Base-by-base conservation (phyloP, 2,797 vertebrate genomes). In the Coregonus sp. region DNA sequence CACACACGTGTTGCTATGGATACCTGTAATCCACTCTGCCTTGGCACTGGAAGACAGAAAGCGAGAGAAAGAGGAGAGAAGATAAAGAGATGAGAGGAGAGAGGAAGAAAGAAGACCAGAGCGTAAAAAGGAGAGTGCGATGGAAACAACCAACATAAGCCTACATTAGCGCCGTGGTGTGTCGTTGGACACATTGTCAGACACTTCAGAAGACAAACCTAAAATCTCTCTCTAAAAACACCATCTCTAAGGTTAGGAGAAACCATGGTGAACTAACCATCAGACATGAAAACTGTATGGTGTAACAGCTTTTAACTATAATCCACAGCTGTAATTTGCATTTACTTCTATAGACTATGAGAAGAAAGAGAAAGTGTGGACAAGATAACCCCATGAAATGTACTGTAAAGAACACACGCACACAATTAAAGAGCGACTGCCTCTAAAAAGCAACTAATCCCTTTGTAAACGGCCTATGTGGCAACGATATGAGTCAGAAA, bases 1-100 rank as follows among this genome's bases (percentile, higher is more conserved):
- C 72, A 47, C 72, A 80, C 72, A 75, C 63, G 68, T 70, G 35
- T 93, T 93, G 91, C 92, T 90, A 93, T 92, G 92, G 92, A 92
- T 91, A 93, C 92, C 78, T 88, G 81, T 82, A 66, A 87, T 90
- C 84, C 88, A 84, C 78, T 86, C 86, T 75, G 82, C 86, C 83
- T 72, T 82, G 78, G 84, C 80, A 79, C 80, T 76, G 84, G 77
- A 82, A 82, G 82, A 85, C 56, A 76, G 70, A 84, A 61, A 78
- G 78, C 72, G 85, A 80, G 87, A 91, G 73, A 47, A 59, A 35
- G 56, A 72, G 71, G 31, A 51, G 51, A 18, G 16, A 16, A 72
- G 29, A 72, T 50, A 35, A 15, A 54, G 31, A 72, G 25, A 51
- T 40, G 40, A 51, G 20, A 16, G 87, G 88, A 92, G 82, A 85